phyloP scores from a whole-genome alignment of 1,140 invertebrate genomes.

The Bilobella aurantiaca region DNA sequence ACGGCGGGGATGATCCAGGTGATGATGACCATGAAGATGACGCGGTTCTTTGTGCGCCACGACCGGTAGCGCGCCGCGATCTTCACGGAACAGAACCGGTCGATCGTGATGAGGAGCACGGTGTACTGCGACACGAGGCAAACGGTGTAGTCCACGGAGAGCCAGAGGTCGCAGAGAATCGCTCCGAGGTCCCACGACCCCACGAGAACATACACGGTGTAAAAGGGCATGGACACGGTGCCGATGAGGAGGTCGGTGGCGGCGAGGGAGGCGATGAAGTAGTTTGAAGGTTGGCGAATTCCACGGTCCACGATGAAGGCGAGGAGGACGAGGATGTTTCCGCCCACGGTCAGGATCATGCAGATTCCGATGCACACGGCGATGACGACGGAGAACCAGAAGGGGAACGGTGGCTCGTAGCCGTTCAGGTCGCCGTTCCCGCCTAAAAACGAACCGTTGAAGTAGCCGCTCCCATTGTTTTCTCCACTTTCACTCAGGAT shows the following conservation, averaged over 20 bases:
- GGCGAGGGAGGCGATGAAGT: constrained; percentile 96
- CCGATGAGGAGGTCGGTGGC: constrained; percentile 97
- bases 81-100: constrained; percentile 97
- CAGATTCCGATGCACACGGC: constrained; percentile 78
- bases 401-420: constrained; percentile 59
- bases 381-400: constrained; percentile 85
- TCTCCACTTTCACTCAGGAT: constrained; percentile 22
- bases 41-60: constrained; percentile 89
- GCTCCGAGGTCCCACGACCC: constrained; percentile 93
- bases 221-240: constrained; percentile 82
- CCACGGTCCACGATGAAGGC: constrained; percentile 94
- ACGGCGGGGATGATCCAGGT: constrained; percentile 96
- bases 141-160: constrained; percentile 97
- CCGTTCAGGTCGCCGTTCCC: constrained; percentile 2
- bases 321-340: constrained; percentile 90
- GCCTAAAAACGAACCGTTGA: constrained; percentile 7
- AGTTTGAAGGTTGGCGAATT: constrained; percentile 97
- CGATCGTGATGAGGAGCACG: constrained; percentile 94
- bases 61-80: constrained; percentile 93
- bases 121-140: constrained; percentile 99
- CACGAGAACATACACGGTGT: constrained; percentile 89
- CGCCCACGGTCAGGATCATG: constrained; percentile 82
- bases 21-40: constrained; percentile 74
- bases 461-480: neutral
- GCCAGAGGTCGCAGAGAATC: constrained; percentile 93